phyloP scores from a whole-genome alignment of 1,140 invertebrate species.

The Drosophila sturtevanti region DNA sequence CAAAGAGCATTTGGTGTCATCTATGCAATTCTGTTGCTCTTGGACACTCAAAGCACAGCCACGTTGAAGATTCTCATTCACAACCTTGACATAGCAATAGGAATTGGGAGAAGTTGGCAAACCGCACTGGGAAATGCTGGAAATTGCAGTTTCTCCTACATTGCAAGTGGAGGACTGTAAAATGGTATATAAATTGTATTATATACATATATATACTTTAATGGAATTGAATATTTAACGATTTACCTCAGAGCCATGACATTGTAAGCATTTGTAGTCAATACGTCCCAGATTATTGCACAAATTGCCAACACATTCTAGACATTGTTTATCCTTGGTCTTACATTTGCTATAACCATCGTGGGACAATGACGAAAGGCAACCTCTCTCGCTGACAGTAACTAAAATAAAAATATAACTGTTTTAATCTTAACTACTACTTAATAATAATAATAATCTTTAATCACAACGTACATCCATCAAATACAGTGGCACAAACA shows the following conservation, averaged over 20 bases:
- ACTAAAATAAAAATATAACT: conserved; percentile 35
- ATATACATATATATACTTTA: neutral
- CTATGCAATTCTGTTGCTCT: conserved; percentile 60
- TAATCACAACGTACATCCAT: conserved; percentile 56
- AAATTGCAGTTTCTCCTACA: neutral
- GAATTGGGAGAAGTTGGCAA: conserved; percentile 66
- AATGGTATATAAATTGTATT: neutral
- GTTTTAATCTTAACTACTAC: neutral
- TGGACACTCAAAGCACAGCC: conserved; percentile 56
- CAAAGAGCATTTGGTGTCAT: conserved; percentile 50
- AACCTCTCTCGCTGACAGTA: conserved; percentile 66
- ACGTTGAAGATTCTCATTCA: conserved; percentile 22
- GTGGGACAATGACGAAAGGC: conserved; percentile 47
- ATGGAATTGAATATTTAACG: too few relatives aligned
- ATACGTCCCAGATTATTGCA: conserved; percentile 69
- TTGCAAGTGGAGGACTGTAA: conserved; percentile 48
- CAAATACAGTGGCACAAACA: conserved; percentile 70
- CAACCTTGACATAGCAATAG: conserved; percentile 69
- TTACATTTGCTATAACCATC: conserved; percentile 45
- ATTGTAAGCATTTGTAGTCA: conserved; percentile 71
- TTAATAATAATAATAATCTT: neutral
- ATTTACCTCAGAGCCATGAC: conserved; percentile 56
- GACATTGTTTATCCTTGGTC: conserved; percentile 47
- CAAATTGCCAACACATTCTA: conserved; percentile 58
- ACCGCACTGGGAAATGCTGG: conserved; percentile 48